Percentiles rank a stretch among this genome's conserved stretches.
Conservation (phyloP, 2,888 invertebrate species). For the Mythimna lalbum region DNA sequence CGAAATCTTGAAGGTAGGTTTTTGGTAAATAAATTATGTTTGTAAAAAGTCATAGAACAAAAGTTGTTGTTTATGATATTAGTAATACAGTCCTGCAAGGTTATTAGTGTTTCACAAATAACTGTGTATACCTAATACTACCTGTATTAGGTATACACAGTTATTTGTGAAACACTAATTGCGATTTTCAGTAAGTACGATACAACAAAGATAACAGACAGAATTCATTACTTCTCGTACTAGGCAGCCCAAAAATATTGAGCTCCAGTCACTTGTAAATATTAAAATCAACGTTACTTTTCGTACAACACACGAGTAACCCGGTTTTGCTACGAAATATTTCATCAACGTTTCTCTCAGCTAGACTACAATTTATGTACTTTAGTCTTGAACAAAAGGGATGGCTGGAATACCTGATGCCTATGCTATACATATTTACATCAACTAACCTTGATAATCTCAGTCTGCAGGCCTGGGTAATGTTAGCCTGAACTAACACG, state of each 20-base stretch:
- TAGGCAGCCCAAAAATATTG: constrained; percentile 12
- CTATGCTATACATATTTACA: constrained; percentile 6
- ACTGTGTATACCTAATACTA: no score
- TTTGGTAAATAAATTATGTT: no score
- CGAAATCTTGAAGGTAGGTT: no score
- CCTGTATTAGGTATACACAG: no score
- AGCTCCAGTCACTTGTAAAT: constrained; percentile 15
- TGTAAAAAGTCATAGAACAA: no score
- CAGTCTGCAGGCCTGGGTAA: constrained; percentile 5
- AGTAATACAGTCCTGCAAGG: no score
- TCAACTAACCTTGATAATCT: constrained; percentile 14
- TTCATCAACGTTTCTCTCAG: constrained; percentile 32
- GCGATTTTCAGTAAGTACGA: neutral
- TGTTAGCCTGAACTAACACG: constrained; percentile 4
- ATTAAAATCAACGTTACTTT: constrained; percentile 29
- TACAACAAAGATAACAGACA: no score
- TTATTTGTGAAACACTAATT: no score
- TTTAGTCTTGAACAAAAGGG: constrained; percentile 44
- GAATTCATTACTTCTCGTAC: constrained; percentile 1
- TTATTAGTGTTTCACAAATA: no score
- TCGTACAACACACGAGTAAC: constrained; percentile 20
- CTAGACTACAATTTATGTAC: constrained; percentile 30
- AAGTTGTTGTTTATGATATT: no score
- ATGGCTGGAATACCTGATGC: constrained; percentile 51
- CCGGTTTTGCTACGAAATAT: constrained; percentile 43